Base-by-base conservation (phyloP, 2,113 vertebrate genomes). In the Pleuronectes platessa region DNA sequence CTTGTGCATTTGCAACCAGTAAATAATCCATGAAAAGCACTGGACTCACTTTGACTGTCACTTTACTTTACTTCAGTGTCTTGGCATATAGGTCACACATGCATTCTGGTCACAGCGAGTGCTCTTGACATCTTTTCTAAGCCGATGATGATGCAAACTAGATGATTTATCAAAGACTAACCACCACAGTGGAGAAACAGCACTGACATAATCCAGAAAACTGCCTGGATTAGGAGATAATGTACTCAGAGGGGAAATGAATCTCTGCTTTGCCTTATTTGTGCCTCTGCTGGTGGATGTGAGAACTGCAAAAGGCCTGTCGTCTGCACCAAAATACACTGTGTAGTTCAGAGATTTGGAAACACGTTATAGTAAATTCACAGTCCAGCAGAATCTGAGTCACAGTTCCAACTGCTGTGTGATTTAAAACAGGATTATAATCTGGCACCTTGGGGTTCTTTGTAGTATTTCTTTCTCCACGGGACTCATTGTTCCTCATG, bases 11-110 rank as follows among this genome's bases (percentile, higher is more conserved):
- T 81, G 45, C 64, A 74, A 17, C 13, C 27, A 66, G 74, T 90
- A 71, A 91, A 89, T 89, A 91, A 89, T 87, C 75, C 42, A 92
- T 80, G 74, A 88, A 47, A 31, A 40, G 58, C 64, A 47, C 59
- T 35, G 47, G 78, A 79, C 81, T 61, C 67, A 74, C 78, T 87
- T 68, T 35, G 42, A 76, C 71, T 75, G 81, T 82, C 81, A 80
- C 26, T 91, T 80, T 65, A 55, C 31, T 78, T 78, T 23, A 55
- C 72, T 86, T 68, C 17, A 76, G 45, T 70, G 49, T 78, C 24
- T 65, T 77, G 47, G 58, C 75, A 88, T 88, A 14, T 82, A 86
- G 89, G 91, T 88, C 89, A 88, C 1, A 40, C 14, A 27, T 54
- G 51, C 12, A 3, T 61, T 75, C 45, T 56, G 58, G 49, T 72